Conservation (phyloP, 2,113 vertebrate species). For the Amphiprion ocellaris region DNA sequence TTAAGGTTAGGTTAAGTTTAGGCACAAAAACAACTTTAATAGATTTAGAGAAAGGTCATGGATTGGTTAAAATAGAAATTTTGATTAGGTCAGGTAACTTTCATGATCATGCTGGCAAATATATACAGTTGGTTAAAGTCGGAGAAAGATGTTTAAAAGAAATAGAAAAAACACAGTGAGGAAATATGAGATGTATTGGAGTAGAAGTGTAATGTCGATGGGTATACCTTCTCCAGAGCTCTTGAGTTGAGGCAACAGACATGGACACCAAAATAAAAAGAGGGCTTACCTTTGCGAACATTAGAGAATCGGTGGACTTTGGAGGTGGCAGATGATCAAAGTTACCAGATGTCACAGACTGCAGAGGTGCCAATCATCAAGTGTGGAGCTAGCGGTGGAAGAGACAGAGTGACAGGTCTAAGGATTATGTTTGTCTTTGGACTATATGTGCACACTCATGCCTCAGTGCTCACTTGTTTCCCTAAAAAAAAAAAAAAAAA, state of each 20-base stretch:
- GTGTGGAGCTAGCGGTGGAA: slow-evolving; percentile 5
- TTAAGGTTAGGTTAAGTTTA: background rate
- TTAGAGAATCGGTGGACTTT: background rate
- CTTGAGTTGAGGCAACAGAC: background rate
- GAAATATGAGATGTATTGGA: background rate
- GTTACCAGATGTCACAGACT: background rate
- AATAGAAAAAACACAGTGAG: too few relatives aligned
- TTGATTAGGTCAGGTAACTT: too few relatives aligned
- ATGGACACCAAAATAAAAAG: background rate
- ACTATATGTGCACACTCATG: slow-evolving; percentile 10
- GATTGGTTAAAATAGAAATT: background rate
- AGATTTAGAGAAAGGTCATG: background rate
- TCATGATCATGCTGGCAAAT: too few relatives aligned
- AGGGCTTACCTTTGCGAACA: background rate
- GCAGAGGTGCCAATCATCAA: slow-evolving; percentile 3
- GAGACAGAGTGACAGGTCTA: slow-evolving; percentile 23
- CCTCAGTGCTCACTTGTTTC: slow-evolving; percentile 14
- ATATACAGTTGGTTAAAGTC: too few relatives aligned
- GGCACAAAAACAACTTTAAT: background rate
- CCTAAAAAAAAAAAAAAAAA: background rate
- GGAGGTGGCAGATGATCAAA: background rate
- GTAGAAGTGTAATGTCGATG: background rate
- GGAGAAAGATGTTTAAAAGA: too few relatives aligned
- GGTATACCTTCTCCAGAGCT: background rate
- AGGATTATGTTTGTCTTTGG: slow-evolving; percentile 25